Conservation (phyloP, 2,797 vertebrate genomes). For the Erpetoichthys calabaricus region DNA sequence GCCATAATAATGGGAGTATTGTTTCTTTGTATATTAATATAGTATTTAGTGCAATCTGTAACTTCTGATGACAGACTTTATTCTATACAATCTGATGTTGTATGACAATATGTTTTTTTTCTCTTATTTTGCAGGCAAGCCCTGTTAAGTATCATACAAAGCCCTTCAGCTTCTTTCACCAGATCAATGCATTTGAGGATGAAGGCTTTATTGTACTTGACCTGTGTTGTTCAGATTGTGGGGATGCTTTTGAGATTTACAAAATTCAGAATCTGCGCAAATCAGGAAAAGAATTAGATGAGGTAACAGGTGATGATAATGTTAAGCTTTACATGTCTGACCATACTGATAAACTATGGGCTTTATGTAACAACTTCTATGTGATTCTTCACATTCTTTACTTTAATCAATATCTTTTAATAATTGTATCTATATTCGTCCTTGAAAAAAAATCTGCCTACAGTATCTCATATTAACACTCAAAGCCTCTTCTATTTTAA, state of each 20-base stretch:
- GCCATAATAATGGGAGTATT: no score
- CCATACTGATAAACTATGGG: neutral
- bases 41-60: neutral
- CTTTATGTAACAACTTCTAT: no score
- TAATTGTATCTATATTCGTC: no score
- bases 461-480: no score
- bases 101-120: neutral
- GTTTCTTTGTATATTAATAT: no score
- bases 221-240: slow-evolving; percentile 69
- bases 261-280: slow-evolving; percentile 71
- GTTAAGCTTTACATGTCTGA: neutral
- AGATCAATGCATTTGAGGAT: slow-evolving; percentile 89
- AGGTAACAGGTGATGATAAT: slow-evolving; percentile 22
- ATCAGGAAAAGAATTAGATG: slow-evolving; percentile 49
- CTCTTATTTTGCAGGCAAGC: slow-evolving; percentile 40
- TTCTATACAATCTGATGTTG: neutral
- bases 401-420: no score
- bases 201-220: slow-evolving; percentile 71
- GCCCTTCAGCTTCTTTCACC: slow-evolving; percentile 69
- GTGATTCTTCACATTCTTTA: no score
- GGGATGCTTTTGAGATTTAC: slow-evolving; percentile 49
- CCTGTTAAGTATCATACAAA: slow-evolving; percentile 44
- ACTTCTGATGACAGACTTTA: neutral
- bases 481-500: no score
- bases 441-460: no score